Base-by-base conservation (phyloP, 2,113 vertebrate species). In the Dermatemys mawii region DNA sequence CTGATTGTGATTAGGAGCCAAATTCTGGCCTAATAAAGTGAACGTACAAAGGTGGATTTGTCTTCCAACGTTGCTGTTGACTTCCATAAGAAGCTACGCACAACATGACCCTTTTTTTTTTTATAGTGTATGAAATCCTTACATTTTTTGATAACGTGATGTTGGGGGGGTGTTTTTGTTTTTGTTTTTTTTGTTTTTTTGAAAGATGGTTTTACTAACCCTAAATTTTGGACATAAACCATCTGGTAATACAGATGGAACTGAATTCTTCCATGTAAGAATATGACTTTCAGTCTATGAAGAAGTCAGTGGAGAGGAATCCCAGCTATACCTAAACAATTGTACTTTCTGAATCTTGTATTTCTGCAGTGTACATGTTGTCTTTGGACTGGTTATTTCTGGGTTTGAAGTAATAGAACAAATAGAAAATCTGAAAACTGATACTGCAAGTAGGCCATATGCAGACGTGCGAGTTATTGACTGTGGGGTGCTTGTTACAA, bases 391-490 rank as follows among this genome's bases (percentile, higher is more conserved):
- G 83, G 98, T 99, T 95, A 99, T 99, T 97, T 99, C 99, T 17
- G 99, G 99, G 32, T 99, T 99, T 97, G 99, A 99, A 97, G 99
- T 99, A 76, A 99, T 99, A 49, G 99, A 99, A 92, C 99, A 99
- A 97, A 99, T 99, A 51, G 99, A 99, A 97, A 99, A 99, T 57
- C 98, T 99, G 97, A 99, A 99, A 98, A 99, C 99, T 0, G 99
- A 99, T 85, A 98, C 99, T 1, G 99, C 99, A 5, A 99, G 99
- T 96, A 98, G 99, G 78, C 99, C 99, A 5, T 99, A 99, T 17
- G 99, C 99, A 50, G 99, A 99, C 2, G 99, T 99, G 27, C 97
- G 99, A 90, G 98, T 99, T 93, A 98, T 99, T 81, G 99, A 99
- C 98, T 99, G 99, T 41, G 99, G 99, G 70, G 99, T 99, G 95